Evolutionary conservation across 2,113 vertebrate genomes (phyloP).

Genomic region (Thermophis baileyi): DNA sequence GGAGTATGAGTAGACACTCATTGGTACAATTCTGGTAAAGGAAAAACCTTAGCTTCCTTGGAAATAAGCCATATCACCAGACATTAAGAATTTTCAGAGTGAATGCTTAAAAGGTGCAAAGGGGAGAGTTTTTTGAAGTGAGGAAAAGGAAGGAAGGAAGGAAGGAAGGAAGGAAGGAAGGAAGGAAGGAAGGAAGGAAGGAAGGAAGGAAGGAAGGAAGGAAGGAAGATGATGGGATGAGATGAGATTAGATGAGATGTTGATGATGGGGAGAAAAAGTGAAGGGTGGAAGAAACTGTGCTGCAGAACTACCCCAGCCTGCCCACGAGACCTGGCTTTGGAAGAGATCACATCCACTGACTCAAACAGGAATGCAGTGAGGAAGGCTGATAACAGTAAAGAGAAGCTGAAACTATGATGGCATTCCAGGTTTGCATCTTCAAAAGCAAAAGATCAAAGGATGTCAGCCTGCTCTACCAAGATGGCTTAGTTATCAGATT

Average conservation of each 20-base stretch:
- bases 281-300: background rate
- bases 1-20: background rate
- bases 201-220: too few species aligned
- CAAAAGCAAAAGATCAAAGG: background rate
- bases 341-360: background rate
- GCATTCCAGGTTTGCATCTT: background rate
- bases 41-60: background rate
- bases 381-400: background rate
- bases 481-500: background rate
- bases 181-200: too few species aligned
- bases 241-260: background rate
- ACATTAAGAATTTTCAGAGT: background rate
- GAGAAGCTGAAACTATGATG: background rate
- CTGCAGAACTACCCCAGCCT: background rate
- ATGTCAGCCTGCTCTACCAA: background rate
- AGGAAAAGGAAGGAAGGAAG: background rate
- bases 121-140: background rate
- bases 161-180: background rate
- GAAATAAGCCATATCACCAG: background rate
- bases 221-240: background rate
- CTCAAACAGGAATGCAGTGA: background rate
- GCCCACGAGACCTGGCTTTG: background rate
- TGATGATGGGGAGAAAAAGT: background rate
- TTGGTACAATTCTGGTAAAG: background rate
- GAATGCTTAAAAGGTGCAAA: background rate